Percentiles rank a stretch among this genome's conserved stretches.
These are phyloP conservation scores for Amphiduros pacificus DNA, from an alignment of 2,888 invertebrate species.

Conservation along the genomic window DNA sequence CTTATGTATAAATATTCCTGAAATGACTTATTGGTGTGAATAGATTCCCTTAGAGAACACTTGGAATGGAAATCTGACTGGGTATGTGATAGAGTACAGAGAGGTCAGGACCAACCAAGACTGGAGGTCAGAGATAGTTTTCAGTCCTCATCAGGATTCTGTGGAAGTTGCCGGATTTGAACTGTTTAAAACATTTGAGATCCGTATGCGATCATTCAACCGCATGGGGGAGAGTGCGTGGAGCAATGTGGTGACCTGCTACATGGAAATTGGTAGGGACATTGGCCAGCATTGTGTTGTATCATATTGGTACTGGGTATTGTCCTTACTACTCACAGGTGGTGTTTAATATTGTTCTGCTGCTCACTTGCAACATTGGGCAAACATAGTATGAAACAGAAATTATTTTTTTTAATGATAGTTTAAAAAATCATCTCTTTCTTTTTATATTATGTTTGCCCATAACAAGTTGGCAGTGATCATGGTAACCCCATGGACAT, in stretches of 20 bases:
- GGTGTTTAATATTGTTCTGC: no score
- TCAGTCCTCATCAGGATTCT: constrained; percentile 21
- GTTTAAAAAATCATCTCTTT: no score
- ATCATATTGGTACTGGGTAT: no score
- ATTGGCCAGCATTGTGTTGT: no score
- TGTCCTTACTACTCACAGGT: no score
- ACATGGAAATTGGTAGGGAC: constrained; percentile 41
- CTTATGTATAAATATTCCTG: no score
- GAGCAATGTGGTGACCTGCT: constrained; percentile 30
- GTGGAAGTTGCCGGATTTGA: constrained; percentile 22
- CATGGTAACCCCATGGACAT: no score
- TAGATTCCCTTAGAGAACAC: constrained; percentile 80
- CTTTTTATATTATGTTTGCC: no score
- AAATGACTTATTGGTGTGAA: not conserved
- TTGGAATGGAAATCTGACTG: constrained; percentile 81
- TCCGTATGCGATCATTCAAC: constrained; percentile 88
- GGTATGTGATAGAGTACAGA: constrained; percentile 50
- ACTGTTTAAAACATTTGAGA: constrained; percentile 72
- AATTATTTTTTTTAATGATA: no score
- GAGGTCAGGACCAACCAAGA: constrained; percentile 22
- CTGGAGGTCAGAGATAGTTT: constrained; percentile 21
- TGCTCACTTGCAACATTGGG: no score
- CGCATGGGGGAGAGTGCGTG: constrained; percentile 88
- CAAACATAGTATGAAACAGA: no score
- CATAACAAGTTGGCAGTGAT: no score